A percentile compares a stretch with the other conserved stretches of the same genome.
These are phyloP conservation scores for Artemia franciscana DNA, from an alignment of 1,140 invertebrate genomes.

Conservation along the genomic window DNA sequence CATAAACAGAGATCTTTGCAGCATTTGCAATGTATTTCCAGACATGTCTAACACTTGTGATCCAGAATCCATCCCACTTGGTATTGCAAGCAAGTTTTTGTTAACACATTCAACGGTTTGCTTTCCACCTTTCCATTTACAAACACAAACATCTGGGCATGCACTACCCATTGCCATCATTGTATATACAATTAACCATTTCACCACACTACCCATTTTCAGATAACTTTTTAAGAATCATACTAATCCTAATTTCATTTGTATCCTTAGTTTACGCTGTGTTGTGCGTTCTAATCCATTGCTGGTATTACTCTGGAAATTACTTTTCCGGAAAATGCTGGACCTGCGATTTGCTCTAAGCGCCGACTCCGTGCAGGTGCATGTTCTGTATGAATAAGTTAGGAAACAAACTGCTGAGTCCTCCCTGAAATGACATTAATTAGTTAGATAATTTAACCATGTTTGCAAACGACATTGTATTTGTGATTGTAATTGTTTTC, in stretches of 20 bases:
- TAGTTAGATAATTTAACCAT: too few relatives aligned
- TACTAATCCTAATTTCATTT: not conserved
- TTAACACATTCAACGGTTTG: conserved; percentile 63
- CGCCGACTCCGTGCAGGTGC: too few relatives aligned
- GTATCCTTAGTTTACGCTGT: not conserved
- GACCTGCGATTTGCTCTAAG: too few relatives aligned
- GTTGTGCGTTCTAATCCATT: too few relatives aligned
- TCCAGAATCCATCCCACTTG: conserved; percentile 55
- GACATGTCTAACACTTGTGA: conserved; percentile 69
- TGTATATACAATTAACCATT: not conserved
- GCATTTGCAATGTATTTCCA: conserved; percentile 47
- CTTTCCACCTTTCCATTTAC: conserved; percentile 79
- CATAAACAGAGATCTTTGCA: conserved; percentile 48
- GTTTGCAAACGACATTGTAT: too few relatives aligned
- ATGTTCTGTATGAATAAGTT: too few relatives aligned
- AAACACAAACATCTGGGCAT: conserved; percentile 49
- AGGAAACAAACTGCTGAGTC: too few relatives aligned
- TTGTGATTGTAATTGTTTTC: too few relatives aligned
- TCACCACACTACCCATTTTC: not conserved
- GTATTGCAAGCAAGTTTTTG: conserved; percentile 43
- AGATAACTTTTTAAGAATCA: not conserved
- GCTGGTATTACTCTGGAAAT: too few relatives aligned
- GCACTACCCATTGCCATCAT: conserved; percentile 14
- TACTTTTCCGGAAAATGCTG: too few relatives aligned
- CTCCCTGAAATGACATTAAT: too few relatives aligned